Percentiles rank a stretch among this genome's conserved stretches.
Evolutionary conservation across 2,797 vertebrate genomes (phyloP).

Genomic region (Enteromius argenteus): DNA sequence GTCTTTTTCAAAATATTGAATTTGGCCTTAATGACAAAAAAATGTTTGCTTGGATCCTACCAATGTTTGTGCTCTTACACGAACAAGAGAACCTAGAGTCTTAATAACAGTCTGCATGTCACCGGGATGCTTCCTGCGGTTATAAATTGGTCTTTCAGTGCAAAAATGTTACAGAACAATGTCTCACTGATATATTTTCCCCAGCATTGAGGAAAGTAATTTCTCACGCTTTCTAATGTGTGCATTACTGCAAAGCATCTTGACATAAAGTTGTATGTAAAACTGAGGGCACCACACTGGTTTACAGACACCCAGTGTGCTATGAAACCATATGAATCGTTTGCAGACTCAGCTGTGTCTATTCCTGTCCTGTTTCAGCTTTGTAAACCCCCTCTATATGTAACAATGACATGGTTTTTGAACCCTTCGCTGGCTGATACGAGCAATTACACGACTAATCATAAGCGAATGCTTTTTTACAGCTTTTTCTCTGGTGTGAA

Average conservation of each 20-base stretch:
- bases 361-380: slow-evolving; percentile 69
- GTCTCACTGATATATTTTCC: not conserved
- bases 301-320: slow-evolving; percentile 23
- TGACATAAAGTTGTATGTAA: not conserved
- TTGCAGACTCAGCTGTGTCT: slow-evolving; percentile 54
- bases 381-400: slow-evolving; percentile 63
- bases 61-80: not conserved
- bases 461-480: slow-evolving; percentile 32
- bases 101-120: slow-evolving; percentile 45
- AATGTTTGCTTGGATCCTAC: slow-evolving; percentile 6
- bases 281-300: slow-evolving; percentile 17
- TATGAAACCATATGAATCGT: not conserved
- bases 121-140: slow-evolving; percentile 26
- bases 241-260: not conserved
- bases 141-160: not conserved
- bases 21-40: slow-evolving; percentile 17
- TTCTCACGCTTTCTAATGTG: slow-evolving; percentile 14
- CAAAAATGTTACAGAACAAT: not conserved
- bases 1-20: slow-evolving; percentile 24
- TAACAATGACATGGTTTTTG: slow-evolving; percentile 34
- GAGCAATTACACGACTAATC: slow-evolving; percentile 37
- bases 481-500: slow-evolving; percentile 52
- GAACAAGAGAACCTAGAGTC: slow-evolving; percentile 25
- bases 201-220: not conserved
- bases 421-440: slow-evolving; percentile 42